These are phyloP conservation scores for Matsumurasca onukii DNA, from an alignment of 1,140 invertebrate genomes.

Conservation along the genomic window DNA sequence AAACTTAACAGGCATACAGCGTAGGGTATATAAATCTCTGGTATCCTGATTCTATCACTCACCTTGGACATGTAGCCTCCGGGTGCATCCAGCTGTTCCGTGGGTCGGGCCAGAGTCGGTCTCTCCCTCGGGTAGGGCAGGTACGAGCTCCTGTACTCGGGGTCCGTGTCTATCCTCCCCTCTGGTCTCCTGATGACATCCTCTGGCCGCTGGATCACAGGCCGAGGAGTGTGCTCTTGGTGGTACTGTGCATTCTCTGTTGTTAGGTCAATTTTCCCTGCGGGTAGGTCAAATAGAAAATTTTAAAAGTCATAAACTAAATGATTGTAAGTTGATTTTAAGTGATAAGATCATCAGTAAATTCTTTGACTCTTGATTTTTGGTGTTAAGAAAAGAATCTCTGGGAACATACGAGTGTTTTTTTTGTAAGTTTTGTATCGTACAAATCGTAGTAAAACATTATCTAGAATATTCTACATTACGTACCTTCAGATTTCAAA, in stretches of 20 bases:
- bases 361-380: conserved; percentile 23
- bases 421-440: conserved; percentile 27
- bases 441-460: conserved; percentile 34
- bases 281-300: no score
- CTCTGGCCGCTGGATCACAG: conserved; percentile 22
- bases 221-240: conserved; percentile 24
- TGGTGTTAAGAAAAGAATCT: conserved; percentile 26
- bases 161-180: conserved; percentile 25
- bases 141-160: conserved; percentile 29
- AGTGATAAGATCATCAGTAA: not conserved
- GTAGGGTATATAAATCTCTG: no score
- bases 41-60: no score
- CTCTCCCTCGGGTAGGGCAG: conserved; percentile 25
- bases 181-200: conserved; percentile 28
- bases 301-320: conserved; percentile 15
- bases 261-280: conserved; percentile 16
- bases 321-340: conserved; percentile 21
- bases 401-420: conserved; percentile 35
- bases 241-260: conserved; percentile 27
- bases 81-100: conserved; percentile 11
- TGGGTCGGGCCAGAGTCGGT: conserved; percentile 16
- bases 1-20: no score
- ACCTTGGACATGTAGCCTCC: conserved; percentile 8
- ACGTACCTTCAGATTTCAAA: conserved; percentile 38
- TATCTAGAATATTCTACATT: conserved; percentile 26